Evolutionary conservation across 2,888 invertebrate species (phyloP).

Genomic region (Tetranychus piercei): DNA sequence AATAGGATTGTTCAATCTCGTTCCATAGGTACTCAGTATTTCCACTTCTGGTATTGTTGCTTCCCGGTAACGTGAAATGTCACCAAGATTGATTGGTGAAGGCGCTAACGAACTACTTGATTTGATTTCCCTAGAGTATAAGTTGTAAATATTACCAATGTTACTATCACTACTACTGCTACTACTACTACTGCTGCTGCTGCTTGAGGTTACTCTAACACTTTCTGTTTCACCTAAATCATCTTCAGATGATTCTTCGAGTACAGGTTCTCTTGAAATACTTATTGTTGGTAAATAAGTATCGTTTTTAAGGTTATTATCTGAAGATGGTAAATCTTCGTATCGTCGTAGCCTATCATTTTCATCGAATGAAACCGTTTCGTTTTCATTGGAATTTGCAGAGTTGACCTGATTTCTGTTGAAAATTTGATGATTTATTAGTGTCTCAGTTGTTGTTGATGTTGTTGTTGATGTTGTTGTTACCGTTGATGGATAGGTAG

Average conservation of each 20-base stretch:
- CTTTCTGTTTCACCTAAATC: neutral
- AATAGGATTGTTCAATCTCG: neutral
- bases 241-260: neutral
- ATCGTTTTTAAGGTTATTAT: neutral
- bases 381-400: neutral
- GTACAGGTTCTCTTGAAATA: neutral
- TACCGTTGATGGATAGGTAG: neutral
- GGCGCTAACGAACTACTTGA: neutral
- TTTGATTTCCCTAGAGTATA: neutral
- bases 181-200: neutral
- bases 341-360: neutral
- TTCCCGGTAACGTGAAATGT: neutral
- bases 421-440: neutral
- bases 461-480: neutral
- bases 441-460: neutral
- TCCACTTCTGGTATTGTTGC: conserved; percentile 5
- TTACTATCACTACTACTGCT: neutral
- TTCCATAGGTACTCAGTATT: neutral
- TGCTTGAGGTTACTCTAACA: neutral
- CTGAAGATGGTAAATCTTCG: neutral
- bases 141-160: neutral
- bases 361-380: neutral
- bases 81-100: neutral
- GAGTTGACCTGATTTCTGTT: neutral
- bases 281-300: neutral